A percentile compares a stretch with the other conserved stretches of the same genome.
Conservation (phyloP, 2,797 vertebrate species). For the Coregonus ussuriensis region DNA sequence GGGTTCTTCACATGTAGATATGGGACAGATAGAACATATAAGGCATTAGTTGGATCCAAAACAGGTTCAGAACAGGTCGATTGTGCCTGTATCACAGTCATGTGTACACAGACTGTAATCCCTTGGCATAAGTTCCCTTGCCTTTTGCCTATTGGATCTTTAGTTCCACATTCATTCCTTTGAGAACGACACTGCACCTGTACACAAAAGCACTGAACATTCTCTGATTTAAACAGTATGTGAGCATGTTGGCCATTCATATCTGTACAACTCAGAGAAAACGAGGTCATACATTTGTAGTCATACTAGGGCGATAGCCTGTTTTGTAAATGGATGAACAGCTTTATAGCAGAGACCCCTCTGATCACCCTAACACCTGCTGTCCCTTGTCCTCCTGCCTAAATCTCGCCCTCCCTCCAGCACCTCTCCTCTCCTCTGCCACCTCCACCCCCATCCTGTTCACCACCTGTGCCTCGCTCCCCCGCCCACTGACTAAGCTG, state of each 20-base stretch:
- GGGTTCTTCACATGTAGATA: too few relatives aligned
- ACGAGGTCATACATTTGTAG: background rate
- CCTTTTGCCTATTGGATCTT: background rate
- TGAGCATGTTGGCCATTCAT: background rate
- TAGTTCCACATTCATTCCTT: too few relatives aligned
- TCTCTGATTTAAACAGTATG: background rate
- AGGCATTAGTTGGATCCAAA: too few relatives aligned
- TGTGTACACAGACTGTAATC: background rate
- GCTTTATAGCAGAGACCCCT: constrained; percentile 8
- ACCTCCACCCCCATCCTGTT: constrained; percentile 18
- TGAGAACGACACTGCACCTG: background rate
- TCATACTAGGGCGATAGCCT: background rate
- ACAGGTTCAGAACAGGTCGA: too few relatives aligned
- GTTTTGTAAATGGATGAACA: background rate
- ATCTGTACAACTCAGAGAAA: background rate
- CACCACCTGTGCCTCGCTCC: constrained; percentile 45
- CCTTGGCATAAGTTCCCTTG: background rate
- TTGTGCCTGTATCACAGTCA: too few relatives aligned
- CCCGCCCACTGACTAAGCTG: constrained; percentile 20
- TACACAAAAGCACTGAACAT: background rate
- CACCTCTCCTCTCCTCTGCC: constrained; percentile 18
- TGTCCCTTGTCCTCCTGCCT: constrained; percentile 1
- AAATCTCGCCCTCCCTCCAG: constrained; percentile 3
- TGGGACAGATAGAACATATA: too few relatives aligned
- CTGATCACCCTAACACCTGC: constrained; percentile 4